Conservation (phyloP, 2,797 vertebrate genomes). For the Morus bassanus region DNA sequence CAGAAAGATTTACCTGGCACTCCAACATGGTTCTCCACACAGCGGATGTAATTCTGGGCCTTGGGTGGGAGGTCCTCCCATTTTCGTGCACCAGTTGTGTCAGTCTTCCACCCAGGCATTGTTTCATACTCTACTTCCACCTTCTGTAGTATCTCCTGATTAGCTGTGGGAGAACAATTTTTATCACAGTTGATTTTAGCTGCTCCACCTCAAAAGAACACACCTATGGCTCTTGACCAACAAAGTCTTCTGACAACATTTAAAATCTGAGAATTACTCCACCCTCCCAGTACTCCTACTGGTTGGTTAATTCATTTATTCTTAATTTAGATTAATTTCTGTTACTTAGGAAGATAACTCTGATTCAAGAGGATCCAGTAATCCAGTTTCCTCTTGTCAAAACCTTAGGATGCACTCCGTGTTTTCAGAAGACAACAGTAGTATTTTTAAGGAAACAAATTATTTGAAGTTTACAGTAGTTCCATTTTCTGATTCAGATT, state of each 20-base stretch:
- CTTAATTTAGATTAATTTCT: background rate
- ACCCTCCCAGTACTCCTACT: background rate
- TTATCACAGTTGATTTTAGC: background rate
- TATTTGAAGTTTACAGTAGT: background rate
- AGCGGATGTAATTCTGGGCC: constrained; percentile 95
- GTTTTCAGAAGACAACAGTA: background rate
- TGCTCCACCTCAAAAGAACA: background rate
- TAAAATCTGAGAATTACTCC: background rate
- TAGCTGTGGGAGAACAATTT: constrained; percentile 77
- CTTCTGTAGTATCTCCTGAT: constrained; percentile 95
- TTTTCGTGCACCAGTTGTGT: constrained; percentile 91
- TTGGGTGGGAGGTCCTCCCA: constrained; percentile 95
- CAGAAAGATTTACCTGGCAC: constrained; percentile 85
- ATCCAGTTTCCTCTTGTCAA: background rate
- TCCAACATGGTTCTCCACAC: constrained; percentile 96
- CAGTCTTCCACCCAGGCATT: constrained; percentile 94
- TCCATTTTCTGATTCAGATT: background rate
- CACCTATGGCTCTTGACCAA: background rate
- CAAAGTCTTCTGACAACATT: background rate
- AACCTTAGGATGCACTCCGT: background rate
- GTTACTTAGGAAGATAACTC: background rate
- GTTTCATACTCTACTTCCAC: constrained; percentile 97
- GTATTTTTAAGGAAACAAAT: background rate
- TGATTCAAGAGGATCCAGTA: background rate
- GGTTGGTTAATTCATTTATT: background rate